phyloP scores from a whole-genome alignment of 2,888 invertebrate genomes.

The Hemaris fuciformis region DNA sequence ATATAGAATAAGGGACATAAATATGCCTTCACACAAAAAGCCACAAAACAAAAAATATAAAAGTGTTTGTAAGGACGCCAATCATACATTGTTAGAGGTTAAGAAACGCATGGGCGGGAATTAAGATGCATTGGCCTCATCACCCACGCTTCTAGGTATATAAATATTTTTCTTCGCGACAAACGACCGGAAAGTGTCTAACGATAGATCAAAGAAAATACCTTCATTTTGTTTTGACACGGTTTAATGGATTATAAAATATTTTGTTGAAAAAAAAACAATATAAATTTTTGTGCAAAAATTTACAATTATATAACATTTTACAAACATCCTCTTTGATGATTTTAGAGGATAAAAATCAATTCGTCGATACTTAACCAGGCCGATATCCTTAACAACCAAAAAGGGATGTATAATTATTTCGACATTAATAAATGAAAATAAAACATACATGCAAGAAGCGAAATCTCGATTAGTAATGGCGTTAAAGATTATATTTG shows the following conservation, averaged over 20 bases:
- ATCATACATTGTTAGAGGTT: not conserved
- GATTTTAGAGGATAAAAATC: too few relatives aligned
- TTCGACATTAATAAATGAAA: not conserved
- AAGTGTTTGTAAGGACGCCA: not conserved
- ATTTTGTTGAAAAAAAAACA: too few relatives aligned
- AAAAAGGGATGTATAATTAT: not conserved
- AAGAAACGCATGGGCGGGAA: not conserved
- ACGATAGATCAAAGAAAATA: too few relatives aligned
- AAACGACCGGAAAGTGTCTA: not conserved
- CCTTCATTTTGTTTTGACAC: too few relatives aligned
- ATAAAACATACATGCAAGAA: not conserved
- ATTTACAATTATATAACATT: too few relatives aligned
- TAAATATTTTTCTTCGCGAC: not conserved
- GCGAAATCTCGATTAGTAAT: not conserved
- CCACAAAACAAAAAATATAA: not conserved
- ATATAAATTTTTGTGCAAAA: too few relatives aligned
- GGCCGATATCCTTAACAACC: too few relatives aligned
- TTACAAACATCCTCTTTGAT: too few relatives aligned
- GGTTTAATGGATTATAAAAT: too few relatives aligned
- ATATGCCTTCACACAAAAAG: not conserved
- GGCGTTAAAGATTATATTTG: not conserved
- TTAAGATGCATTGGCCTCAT: not conserved
- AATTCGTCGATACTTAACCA: too few relatives aligned
- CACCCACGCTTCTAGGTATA: conserved; percentile 4
- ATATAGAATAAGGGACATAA: not conserved